Percentiles rank a stretch among this genome's conserved stretches.
phyloP scores from a whole-genome alignment of 2,797 vertebrate species.

The Todus mexicanus region DNA sequence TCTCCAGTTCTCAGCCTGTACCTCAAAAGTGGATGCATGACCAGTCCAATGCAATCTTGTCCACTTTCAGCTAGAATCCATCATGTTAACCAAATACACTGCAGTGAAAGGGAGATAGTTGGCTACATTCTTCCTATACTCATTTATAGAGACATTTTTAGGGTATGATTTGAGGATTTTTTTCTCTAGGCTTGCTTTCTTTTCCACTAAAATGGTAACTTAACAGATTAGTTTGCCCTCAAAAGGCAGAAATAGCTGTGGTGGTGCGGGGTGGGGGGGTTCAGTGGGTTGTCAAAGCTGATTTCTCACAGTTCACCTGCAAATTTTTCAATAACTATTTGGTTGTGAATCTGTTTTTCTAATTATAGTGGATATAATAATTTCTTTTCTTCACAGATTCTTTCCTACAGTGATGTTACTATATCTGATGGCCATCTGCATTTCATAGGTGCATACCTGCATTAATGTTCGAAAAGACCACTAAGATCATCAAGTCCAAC shows the following conservation, averaged over 20 bases:
- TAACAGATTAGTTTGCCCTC: background rate
- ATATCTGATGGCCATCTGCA: background rate
- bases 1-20: background rate
- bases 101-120: background rate
- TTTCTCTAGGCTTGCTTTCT: background rate
- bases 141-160: background rate
- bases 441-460: too few species aligned
- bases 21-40: background rate
- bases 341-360: background rate
- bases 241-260: background rate
- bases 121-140: background rate
- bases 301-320: background rate
- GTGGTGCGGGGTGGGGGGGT: too few species aligned
- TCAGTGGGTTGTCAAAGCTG: background rate
- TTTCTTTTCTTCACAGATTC: background rate
- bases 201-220: background rate
- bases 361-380: background rate
- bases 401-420: background rate
- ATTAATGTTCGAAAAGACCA: too few species aligned
- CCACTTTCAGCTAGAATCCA: background rate
- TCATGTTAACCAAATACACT: background rate
- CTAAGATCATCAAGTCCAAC: too few species aligned
- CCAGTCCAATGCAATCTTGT: background rate
- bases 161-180: background rate
- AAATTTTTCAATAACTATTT: background rate